Evolutionary conservation across 2,888 invertebrate species (phyloP).

Genomic region (Torymus aiolomorphi): DNA sequence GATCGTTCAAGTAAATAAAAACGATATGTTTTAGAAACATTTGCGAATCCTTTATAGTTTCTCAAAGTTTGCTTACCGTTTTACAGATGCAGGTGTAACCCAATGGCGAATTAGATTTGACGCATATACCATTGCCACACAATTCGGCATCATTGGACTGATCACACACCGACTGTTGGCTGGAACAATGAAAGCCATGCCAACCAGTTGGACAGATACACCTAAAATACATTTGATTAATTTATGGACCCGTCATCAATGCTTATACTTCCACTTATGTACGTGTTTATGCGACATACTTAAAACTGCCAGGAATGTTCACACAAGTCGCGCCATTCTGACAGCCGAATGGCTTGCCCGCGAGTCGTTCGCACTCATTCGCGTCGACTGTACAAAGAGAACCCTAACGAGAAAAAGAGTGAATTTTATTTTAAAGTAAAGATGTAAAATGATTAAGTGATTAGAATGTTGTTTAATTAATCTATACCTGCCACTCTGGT

Average conservation of each 20-base stretch:
- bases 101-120: slow-evolving; percentile 79
- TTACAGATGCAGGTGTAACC: slow-evolving; percentile 89
- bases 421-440: not conserved
- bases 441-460: too few species aligned
- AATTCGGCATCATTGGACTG: slow-evolving; percentile 84
- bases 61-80: slow-evolving; percentile 76
- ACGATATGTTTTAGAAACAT: too few species aligned
- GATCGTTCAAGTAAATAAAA: too few species aligned
- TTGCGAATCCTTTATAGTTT: too few species aligned
- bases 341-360: slow-evolving; percentile 92
- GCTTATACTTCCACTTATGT: not conserved
- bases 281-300: slow-evolving; percentile 75
- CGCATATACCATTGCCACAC: slow-evolving; percentile 92
- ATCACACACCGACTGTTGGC: slow-evolving; percentile 85
- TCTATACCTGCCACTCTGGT: slow-evolving; percentile 85
- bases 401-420: slow-evolving; percentile 77
- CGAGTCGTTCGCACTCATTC: slow-evolving; percentile 89
- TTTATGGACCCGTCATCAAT: not conserved
- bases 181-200: slow-evolving; percentile 90
- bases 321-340: slow-evolving; percentile 92
- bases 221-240: slow-evolving; percentile 71
- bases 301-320: slow-evolving; percentile 87
- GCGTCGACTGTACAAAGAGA: slow-evolving; percentile 86
- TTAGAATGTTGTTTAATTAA: not conserved
- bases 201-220: slow-evolving; percentile 88